A percentile compares a stretch with the other conserved stretches of the same genome.
These are phyloP conservation scores for Nicator chloris DNA, from an alignment of 2,113 vertebrate genomes.

Conservation along the genomic window DNA sequence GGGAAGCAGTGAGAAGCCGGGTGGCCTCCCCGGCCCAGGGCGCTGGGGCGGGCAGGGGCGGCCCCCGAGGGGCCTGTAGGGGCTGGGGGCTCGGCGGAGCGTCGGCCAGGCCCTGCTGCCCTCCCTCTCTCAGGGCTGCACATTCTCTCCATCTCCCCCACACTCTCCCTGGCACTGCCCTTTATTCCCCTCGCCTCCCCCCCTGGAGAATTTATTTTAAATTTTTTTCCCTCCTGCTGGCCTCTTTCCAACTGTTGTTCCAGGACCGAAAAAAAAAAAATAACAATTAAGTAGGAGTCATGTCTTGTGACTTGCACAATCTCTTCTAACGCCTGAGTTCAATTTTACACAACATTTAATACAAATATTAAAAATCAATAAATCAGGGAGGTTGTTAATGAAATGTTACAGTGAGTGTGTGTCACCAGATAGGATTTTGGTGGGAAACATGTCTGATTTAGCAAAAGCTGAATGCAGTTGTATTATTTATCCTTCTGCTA, in stretches of 20 bases:
- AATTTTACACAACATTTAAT: slow-evolving; percentile 79
- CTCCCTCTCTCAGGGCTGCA: neutral
- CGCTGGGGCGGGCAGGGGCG: neutral
- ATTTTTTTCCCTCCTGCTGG: neutral
- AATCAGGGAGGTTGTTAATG: slow-evolving; percentile 71
- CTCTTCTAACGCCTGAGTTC: slow-evolving; percentile 73
- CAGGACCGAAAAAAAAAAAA: slow-evolving; percentile 66
- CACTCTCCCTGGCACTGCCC: neutral
- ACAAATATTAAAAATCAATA: slow-evolving; percentile 80
- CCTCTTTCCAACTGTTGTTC: slow-evolving; percentile 71
- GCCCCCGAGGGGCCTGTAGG: neutral
- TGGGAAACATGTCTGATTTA: slow-evolving; percentile 62
- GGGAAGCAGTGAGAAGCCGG: neutral
- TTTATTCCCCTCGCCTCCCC: neutral
- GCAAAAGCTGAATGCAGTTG: slow-evolving; percentile 50
- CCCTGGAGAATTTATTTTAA: neutral
- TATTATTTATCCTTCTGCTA: slow-evolving; percentile 32
- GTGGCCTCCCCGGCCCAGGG: neutral
- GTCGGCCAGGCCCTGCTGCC: neutral
- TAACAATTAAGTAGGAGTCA: slow-evolving; percentile 76
- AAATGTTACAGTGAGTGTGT: slow-evolving; percentile 61
- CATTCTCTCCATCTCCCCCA: neutral
- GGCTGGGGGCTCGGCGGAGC: neutral
- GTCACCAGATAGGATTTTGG: slow-evolving; percentile 60
- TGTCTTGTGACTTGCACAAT: slow-evolving; percentile 75